A percentile compares a stretch with the other conserved stretches of the same genome.
Conservation (phyloP, 2,113 vertebrate genomes). For the Oncorhynchus mykiss region DNA sequence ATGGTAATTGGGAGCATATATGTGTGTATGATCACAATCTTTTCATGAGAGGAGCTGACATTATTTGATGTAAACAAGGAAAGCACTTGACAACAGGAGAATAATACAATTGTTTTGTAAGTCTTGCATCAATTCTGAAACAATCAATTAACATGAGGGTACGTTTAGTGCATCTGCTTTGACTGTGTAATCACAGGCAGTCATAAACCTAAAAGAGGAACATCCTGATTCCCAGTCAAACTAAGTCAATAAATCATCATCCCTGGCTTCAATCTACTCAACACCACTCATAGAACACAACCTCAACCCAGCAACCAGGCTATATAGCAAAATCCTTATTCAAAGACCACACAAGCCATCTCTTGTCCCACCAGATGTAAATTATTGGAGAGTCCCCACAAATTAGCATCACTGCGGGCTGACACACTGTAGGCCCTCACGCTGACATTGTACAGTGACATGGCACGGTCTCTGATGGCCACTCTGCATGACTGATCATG, state of each 20-base stretch:
- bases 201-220: constrained; percentile 6
- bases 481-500: constrained; percentile 20
- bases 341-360: neutral
- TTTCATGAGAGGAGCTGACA: neutral
- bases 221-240: too few species aligned
- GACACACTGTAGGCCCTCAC: neutral
- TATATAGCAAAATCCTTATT: neutral
- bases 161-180: constrained; percentile 1
- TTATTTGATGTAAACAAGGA: neutral
- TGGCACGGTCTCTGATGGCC: neutral
- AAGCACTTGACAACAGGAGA: neutral
- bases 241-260: constrained; percentile 4
- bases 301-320: too few species aligned
- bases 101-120: too few species aligned
- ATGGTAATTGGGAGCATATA: too few species aligned
- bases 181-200: constrained; percentile 13
- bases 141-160: constrained; percentile 6
- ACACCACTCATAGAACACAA: neutral
- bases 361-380: neutral
- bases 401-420: neutral
- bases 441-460: neutral
- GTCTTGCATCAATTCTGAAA: neutral
- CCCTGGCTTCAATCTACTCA: neutral
- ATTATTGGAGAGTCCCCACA: neutral
- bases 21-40: too few species aligned